phyloP scores from a whole-genome alignment of 2,113 vertebrate species.

The Phalacrocorax brasilianus region DNA sequence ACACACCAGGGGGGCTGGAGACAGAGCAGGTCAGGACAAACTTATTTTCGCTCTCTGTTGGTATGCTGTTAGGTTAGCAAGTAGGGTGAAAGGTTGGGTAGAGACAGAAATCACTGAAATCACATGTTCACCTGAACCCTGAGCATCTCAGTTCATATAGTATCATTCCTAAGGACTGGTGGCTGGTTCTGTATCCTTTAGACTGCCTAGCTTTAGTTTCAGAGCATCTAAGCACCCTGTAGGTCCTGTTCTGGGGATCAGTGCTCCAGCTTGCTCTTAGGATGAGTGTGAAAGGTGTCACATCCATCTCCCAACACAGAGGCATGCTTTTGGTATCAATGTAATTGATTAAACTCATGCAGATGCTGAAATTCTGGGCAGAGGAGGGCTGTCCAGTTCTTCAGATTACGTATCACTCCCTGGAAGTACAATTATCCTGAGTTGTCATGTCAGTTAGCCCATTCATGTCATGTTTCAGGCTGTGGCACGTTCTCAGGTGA shows the following conservation, averaged over 20 bases:
- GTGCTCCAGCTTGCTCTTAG: neutral
- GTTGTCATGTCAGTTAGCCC: accelerated
- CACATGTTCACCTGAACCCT: neutral
- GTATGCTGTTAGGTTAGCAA: neutral
- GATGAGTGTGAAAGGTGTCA: neutral
- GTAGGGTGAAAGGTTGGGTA: neutral
- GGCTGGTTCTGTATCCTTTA: neutral
- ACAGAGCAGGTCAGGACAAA: neutral
- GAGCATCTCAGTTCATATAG: neutral
- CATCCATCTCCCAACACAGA: neutral
- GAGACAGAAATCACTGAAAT: neutral
- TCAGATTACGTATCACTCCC: neutral
- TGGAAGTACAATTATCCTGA: neutral
- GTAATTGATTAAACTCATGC: neutral
- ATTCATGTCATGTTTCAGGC: accelerated
- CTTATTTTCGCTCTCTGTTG: neutral
- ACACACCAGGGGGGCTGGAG: neutral
- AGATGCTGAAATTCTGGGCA: neutral
- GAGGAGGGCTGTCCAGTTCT: neutral
- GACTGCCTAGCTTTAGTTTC: neutral
- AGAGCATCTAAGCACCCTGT: neutral
- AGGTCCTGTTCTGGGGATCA: neutral
- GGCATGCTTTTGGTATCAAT: neutral
- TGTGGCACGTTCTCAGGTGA: neutral
- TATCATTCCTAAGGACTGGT: neutral